Evolutionary conservation across 2,797 vertebrate species (phyloP).

Genomic region (Moxostoma hubbsi): DNA sequence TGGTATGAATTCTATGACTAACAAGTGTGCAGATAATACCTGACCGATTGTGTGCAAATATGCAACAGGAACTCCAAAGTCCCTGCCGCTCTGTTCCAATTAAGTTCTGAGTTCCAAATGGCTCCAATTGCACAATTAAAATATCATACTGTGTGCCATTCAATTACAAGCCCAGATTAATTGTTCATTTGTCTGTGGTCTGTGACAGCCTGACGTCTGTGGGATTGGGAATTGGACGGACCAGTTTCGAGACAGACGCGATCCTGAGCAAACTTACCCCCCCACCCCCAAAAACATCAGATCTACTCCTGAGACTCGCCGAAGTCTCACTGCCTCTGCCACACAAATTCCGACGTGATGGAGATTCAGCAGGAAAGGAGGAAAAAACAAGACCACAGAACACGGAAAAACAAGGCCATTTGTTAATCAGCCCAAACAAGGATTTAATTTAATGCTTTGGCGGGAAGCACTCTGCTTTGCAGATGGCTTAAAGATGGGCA

Average conservation of each 20-base stretch:
- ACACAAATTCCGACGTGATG: constrained; percentile 44
- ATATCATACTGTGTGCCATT: constrained; percentile 77
- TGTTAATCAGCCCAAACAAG: constrained; percentile 86
- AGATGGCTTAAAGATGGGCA: constrained; percentile 83
- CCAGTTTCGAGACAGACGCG: constrained; percentile 59
- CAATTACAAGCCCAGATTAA: constrained; percentile 81
- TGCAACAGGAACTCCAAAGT: constrained; percentile 45
- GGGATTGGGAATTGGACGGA: constrained; percentile 63
- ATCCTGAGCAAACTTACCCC: constrained; percentile 53
- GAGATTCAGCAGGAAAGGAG: constrained; percentile 54
- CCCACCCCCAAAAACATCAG: constrained; percentile 48
- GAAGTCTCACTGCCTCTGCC: constrained; percentile 47
- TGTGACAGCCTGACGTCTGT: constrained; percentile 62
- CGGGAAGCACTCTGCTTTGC: constrained; percentile 78
- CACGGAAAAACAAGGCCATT: constrained; percentile 82
- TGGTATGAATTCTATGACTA: not conserved
- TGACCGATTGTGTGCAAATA: constrained; percentile 41
- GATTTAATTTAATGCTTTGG: constrained; percentile 87
- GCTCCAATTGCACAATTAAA: constrained; percentile 84
- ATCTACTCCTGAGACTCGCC: constrained; percentile 54
- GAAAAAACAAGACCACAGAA: constrained; percentile 62
- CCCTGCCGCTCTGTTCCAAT: constrained; percentile 58
- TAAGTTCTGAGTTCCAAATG: constrained; percentile 80
- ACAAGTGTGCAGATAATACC: constrained; percentile 29
- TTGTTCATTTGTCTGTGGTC: constrained; percentile 73